Evolutionary conservation across 2,113 vertebrate species (phyloP), one percentile per base, ranked within the genome.

Genomic region (Propithecus coquereli): DNA sequence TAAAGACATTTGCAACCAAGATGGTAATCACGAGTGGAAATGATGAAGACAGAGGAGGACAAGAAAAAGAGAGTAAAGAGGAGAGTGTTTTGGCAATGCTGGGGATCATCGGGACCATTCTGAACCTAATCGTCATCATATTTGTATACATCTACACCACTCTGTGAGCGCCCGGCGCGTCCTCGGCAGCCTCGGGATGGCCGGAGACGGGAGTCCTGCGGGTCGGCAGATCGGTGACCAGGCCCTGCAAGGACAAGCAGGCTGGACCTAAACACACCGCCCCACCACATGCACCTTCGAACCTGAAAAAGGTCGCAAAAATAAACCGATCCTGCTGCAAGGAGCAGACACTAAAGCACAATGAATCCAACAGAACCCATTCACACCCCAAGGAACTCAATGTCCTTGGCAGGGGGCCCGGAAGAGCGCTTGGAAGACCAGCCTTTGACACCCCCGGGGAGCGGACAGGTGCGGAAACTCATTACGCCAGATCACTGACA

Each of bases 91-190:
- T 99, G 98, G 99, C 99, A 34, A 99, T 99, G 99, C 98, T 99
- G 97, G 99, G 99, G 63, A 99, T 99, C 93, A 99, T 99, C 23
- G 99, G 99, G 97, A 99, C 99, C 96, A 99, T 99, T 97, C 99
- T 99, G 91, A 99, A 99, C 98, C 98, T 99, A 61, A 98, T 99
- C 6, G 99, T 99, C 93, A 99, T 99, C 94, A 99, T 99, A 97
- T 99, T 99, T 95, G 99, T 99, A 87, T 99, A 99, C 98, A 99
- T 99, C 95, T 99, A 99, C 98, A 99, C 99, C 89, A 99, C 99
- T 0, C 97, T 99, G 97, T 99, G 98, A 99, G 87, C 8, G 63
- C 87, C 94, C 91, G n/a, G 91, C 30, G 27, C 3, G 20, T 3
- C 86, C 90, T 83, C 34, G 25, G 91, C 87, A 89, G 87, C 91